phyloP scores from a whole-genome alignment of 1,140 invertebrate genomes.

The Heliconius eleuchia region DNA sequence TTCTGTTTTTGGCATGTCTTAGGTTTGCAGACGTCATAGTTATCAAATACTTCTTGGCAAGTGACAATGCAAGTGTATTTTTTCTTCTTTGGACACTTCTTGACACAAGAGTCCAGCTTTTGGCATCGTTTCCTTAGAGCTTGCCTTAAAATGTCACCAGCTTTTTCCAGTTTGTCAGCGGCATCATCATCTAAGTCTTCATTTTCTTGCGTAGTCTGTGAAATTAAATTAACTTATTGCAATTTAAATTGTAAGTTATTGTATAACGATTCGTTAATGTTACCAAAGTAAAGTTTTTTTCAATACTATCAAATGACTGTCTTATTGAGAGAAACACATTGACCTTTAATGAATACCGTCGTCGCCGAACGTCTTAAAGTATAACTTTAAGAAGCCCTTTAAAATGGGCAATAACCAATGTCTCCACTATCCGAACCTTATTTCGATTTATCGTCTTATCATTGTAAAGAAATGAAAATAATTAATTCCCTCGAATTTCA shows the following conservation, averaged over 20 bases:
- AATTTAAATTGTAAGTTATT: not conserved
- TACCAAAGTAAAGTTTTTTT: too few relatives aligned
- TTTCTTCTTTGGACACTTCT: conserved; percentile 40
- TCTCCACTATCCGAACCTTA: too few relatives aligned
- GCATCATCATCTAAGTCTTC: conserved; percentile 38
- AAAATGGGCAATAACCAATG: too few relatives aligned
- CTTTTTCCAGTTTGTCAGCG: conserved; percentile 33
- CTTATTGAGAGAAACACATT: too few relatives aligned
- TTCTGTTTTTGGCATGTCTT: conserved; percentile 40
- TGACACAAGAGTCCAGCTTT: conserved; percentile 40
- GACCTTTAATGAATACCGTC: too few relatives aligned
- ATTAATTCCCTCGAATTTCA: too few relatives aligned
- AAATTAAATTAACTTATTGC: not conserved
- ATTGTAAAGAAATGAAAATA: too few relatives aligned
- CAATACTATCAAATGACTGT: too few relatives aligned
- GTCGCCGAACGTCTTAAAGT: too few relatives aligned
- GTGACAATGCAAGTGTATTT: conserved; percentile 38
- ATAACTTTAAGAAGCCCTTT: too few relatives aligned
- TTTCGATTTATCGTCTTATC: too few relatives aligned
- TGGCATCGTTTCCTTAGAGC: conserved; percentile 44
- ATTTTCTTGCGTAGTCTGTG: conserved; percentile 42
- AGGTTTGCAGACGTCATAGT: conserved; percentile 40
- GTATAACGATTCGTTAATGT: not conserved
- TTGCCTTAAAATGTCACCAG: conserved; percentile 42
- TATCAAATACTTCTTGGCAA: conserved; percentile 47